phyloP scores from a whole-genome alignment of 2,888 invertebrate genomes.

The Dicranocentrus wangi region DNA sequence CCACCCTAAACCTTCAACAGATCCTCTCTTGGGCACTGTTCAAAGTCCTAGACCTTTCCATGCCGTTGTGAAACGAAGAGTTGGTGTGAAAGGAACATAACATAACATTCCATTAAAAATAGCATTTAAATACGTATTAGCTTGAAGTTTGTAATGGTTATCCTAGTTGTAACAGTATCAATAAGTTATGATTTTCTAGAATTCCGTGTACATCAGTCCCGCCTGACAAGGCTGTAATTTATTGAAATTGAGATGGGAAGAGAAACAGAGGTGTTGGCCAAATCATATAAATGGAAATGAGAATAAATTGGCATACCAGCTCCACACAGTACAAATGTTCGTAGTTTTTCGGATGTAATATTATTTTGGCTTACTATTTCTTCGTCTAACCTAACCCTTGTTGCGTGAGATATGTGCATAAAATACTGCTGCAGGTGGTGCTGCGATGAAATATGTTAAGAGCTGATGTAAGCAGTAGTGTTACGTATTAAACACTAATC shows the following conservation, averaged over 20 bases:
- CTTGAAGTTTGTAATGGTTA: constrained; percentile 9
- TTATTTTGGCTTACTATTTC: no score
- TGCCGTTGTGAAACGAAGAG: constrained; percentile 55
- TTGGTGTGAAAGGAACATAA: not conserved
- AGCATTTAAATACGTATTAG: constrained; percentile 1
- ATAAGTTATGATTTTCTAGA: not conserved
- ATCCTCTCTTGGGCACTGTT: constrained; percentile 65
- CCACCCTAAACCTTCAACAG: constrained; percentile 64
- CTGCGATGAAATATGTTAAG: no score
- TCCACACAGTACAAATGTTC: no score
- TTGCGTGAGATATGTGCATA: no score
- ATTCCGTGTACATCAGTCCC: not conserved
- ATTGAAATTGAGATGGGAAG: not conserved
- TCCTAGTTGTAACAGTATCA: not conserved
- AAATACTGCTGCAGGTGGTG: no score
- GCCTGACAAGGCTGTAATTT: not conserved
- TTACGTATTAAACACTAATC: no score
- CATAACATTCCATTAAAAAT: constrained; percentile 22
- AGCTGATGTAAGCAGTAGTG: no score
- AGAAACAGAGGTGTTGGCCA: no score
- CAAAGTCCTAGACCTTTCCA: constrained; percentile 66
- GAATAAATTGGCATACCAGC: no score
- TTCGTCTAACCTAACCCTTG: no score
- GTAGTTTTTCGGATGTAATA: no score
- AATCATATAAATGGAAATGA: no score